These are phyloP conservation scores for Aphelenchoides fujianensis DNA, from an alignment of 1,140 invertebrate genomes.

Conservation along the genomic window DNA sequence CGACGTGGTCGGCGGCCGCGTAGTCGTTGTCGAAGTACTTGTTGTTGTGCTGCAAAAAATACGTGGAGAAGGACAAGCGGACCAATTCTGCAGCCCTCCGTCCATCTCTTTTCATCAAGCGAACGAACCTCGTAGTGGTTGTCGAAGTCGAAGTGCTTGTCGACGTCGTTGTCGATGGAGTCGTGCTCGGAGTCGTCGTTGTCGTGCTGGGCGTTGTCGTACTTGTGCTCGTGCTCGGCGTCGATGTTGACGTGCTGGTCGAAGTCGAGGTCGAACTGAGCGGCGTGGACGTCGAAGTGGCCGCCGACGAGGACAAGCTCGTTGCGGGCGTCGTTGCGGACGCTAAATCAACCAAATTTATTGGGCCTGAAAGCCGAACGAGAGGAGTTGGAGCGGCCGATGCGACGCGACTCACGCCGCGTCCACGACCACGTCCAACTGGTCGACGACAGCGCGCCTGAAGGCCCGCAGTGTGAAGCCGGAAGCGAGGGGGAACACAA, in stretches of 20 bases:
- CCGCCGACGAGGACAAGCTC: not conserved
- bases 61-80: too few species aligned
- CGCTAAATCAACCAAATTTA: slow-evolving; percentile 5
- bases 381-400: not conserved
- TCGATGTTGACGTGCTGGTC: not conserved
- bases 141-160: not conserved
- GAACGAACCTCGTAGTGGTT: not conserved
- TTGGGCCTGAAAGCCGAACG: not conserved
- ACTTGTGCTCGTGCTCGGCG: not conserved
- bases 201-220: not conserved
- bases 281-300: not conserved
- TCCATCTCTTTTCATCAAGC: too few species aligned
- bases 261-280: not conserved
- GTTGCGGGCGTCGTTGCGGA: not conserved
- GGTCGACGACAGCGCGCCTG: not conserved
- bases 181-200: not conserved
- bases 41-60: slow-evolving; percentile 1
- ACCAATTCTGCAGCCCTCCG: too few species aligned
- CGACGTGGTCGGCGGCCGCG: not conserved
- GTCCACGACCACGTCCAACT: not conserved
- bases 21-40: not conserved
- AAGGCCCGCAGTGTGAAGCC: too few species aligned
- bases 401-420: not conserved
- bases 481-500: not conserved
- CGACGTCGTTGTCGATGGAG: not conserved